A percentile compares a stretch with the other conserved stretches of the same genome.
phyloP scores from a whole-genome alignment of 2,797 vertebrate genomes.

The Gymnopithys bicolor region DNA sequence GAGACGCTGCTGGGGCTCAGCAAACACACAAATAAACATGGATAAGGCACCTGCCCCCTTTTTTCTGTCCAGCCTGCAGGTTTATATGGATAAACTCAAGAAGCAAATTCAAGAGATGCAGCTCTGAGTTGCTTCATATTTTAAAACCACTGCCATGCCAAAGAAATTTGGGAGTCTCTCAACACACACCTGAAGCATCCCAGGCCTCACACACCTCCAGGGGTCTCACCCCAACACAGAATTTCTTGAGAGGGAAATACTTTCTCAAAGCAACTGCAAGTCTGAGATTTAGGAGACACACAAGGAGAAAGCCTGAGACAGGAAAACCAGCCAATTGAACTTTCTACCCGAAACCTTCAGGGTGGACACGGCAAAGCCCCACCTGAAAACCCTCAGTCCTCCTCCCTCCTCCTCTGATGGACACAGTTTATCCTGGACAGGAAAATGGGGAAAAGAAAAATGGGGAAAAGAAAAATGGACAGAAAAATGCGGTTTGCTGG shows the following conservation, averaged over 20 bases:
- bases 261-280: neutral
- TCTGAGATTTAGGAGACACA: neutral
- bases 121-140: neutral
- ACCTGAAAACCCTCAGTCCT: neutral
- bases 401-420: neutral
- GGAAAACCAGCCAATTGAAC: neutral
- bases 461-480: neutral
- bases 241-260: neutral
- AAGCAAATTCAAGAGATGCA: neutral
- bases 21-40: neutral
- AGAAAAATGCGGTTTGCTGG: neutral
- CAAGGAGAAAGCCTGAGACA: neutral
- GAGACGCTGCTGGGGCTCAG: neutral
- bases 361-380: neutral
- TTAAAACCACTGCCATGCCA: fast-evolving
- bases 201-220: neutral
- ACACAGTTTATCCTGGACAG: neutral
- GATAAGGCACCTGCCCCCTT: neutral
- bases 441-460: neutral
- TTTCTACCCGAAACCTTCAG: neutral
- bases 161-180: neutral
- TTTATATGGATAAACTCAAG: neutral
- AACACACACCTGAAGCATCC: neutral
- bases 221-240: neutral
- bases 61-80: neutral